phyloP scores from a whole-genome alignment of 2,888 invertebrate genomes.

The Ethmia dodecea region DNA sequence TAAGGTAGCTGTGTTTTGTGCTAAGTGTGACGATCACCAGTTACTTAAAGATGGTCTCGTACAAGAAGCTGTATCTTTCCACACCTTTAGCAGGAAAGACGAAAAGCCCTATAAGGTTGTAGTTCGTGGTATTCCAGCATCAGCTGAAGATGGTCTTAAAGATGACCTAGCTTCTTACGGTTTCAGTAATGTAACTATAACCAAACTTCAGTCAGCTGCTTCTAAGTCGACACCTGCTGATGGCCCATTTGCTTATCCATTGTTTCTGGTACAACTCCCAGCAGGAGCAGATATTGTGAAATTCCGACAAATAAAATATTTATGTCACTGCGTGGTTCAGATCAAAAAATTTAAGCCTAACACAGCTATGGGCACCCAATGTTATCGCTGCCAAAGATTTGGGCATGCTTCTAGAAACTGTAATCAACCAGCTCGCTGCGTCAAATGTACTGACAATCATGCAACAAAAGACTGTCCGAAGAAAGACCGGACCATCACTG shows the following conservation, averaged over 20 bases:
- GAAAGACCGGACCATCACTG: not conserved
- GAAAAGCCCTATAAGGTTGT: conserved; percentile 1
- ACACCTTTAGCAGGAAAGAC: conserved; percentile 1
- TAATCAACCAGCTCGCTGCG: conserved; percentile 10
- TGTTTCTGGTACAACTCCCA: conserved; percentile 1
- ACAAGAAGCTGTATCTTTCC: not conserved
- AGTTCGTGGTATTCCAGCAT: not conserved
- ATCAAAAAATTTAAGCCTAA: not conserved
- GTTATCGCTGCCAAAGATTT: conserved; percentile 15
- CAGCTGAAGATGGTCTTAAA: not conserved
- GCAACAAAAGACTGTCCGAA: conserved; percentile 6
- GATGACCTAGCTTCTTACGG: conserved; percentile 1
- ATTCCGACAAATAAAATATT: conserved; percentile 5
- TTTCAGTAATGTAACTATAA: not conserved
- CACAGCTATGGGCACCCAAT: conserved; percentile 9
- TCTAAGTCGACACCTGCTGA: not conserved
- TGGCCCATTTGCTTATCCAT: not conserved
- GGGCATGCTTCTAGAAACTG: conserved; percentile 14
- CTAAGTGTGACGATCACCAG: not conserved
- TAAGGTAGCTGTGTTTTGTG: not conserved
- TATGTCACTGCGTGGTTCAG: conserved; percentile 1
- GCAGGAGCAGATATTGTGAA: not conserved
- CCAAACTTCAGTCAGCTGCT: not conserved
- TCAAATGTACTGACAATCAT: conserved; percentile 8
- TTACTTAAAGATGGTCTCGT: not conserved